Conservation (phyloP, 1,140 invertebrate genomes). For the Ectropis grisescens region DNA sequence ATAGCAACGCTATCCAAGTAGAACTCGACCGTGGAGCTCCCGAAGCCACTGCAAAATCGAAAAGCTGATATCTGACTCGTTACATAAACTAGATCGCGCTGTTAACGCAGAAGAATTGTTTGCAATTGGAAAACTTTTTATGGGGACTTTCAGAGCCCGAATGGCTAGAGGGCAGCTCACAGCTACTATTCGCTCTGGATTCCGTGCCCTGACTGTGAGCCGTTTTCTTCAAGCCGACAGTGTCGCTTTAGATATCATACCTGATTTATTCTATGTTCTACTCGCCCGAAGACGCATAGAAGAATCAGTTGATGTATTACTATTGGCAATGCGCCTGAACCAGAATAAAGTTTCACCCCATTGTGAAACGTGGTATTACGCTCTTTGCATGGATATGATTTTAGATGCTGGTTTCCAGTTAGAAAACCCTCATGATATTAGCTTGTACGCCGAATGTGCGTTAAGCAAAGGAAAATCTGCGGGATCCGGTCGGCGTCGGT, state of each 20-base stretch:
- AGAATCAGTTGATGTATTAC: constrained; percentile 47
- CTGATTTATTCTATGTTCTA: constrained; percentile 52
- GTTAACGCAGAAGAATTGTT: constrained; percentile 48
- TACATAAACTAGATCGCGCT: constrained; percentile 24
- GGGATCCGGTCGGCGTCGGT: constrained; percentile 29
- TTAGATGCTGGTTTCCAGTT: constrained; percentile 59
- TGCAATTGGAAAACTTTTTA: constrained; percentile 50
- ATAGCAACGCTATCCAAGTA: constrained; percentile 42
- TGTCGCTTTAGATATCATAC: constrained; percentile 49
- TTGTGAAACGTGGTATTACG: constrained; percentile 58
- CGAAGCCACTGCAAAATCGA: constrained; percentile 38
- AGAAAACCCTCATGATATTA: constrained; percentile 46
- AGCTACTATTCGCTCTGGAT: constrained; percentile 45
- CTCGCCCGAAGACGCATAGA: constrained; percentile 41
- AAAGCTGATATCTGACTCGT: constrained; percentile 25
- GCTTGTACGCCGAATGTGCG: constrained; percentile 34
- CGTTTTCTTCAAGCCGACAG: constrained; percentile 42
- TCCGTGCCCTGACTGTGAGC: constrained; percentile 45
- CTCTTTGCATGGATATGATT: constrained; percentile 59
- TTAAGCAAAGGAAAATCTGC: constrained; percentile 21
- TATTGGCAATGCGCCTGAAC: constrained; percentile 28
- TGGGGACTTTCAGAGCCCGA: constrained; percentile 42
- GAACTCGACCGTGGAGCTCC: constrained; percentile 37
- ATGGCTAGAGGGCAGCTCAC: constrained; percentile 37
- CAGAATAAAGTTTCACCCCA: constrained; percentile 26